These are phyloP conservation scores for Lysandra bellargus DNA, from an alignment of 2,888 invertebrate genomes.

Conservation along the genomic window DNA sequence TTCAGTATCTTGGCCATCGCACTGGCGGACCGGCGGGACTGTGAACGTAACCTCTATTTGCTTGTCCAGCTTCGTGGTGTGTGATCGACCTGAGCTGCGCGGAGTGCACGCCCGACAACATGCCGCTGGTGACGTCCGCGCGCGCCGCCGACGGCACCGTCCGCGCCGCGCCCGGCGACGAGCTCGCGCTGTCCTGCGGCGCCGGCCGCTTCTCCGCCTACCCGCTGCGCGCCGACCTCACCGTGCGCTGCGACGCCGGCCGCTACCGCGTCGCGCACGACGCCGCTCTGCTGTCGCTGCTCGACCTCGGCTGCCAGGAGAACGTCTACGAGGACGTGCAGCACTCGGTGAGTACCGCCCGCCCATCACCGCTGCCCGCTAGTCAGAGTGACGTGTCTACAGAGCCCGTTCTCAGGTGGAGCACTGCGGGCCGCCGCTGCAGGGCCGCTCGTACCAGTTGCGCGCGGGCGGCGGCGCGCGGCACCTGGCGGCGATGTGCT, in stretches of 20 bases:
- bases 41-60: not conserved
- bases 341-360: constrained; percentile 53
- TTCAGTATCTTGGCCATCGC: too few species aligned
- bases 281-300: constrained; percentile 51
- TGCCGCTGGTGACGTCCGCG: constrained; percentile 68
- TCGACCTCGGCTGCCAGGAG: constrained; percentile 73
- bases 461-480: constrained; percentile 45
- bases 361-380: not conserved
- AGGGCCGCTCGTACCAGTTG: constrained; percentile 67
- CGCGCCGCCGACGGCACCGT: constrained; percentile 50
- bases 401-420: constrained; percentile 51
- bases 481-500: constrained; percentile 66
- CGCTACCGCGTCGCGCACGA: constrained; percentile 55
- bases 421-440: constrained; percentile 57
- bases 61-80: constrained; percentile 48
- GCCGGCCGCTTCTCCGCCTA: constrained; percentile 58
- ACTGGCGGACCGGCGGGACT: too few species aligned
- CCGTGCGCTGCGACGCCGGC: constrained; percentile 58
- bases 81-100: constrained; percentile 64
- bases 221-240: constrained; percentile 53
- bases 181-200: constrained; percentile 60
- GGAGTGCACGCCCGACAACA: constrained; percentile 72
- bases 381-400: not conserved
- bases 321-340: constrained; percentile 68
- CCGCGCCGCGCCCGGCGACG: constrained; percentile 51